Evolutionary conservation across 1,140 invertebrate genomes (phyloP), one percentile per base, ranked within the genome.

Genomic region (Diachasmimorpha longicaudata): DNA sequence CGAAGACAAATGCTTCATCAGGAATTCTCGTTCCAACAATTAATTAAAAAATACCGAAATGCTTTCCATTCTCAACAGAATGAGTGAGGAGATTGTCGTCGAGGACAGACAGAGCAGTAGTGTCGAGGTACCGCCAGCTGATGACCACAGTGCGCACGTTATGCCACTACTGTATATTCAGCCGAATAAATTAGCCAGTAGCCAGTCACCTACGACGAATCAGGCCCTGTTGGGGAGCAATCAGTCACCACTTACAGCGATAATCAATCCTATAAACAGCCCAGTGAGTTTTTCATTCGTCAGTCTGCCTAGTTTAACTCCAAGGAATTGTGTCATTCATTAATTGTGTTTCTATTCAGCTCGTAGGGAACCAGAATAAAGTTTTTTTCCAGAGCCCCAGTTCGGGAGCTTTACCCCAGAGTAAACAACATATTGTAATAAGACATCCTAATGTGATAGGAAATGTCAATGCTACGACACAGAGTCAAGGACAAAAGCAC

Each of bases 111-210:
- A 87, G 21, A 83, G 83, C 77, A 82, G 80, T 75, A 77, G 46
- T 16, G 71, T 71, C 0, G 82, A 85, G 14, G 58, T 79, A 5
- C 78, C 81, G 39, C 79, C 75, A 10, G 70, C 75, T 23, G 84
- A 85, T 16, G 84, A 82, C 11, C 23, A 84, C 13, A 79, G 84
- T 55, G 80, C 77, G n/a, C 78, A 82, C 66, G 86, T 88, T 46
- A 85, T 87, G 83, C 85, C 87, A 63, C 80, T 88, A 77, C 74
- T 89, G 72, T 89, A 88, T 48, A 85, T 88, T 66, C 86, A 85
- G 42, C 85, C 84, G 74, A 83, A 84, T 74, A 89, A 87, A 83
- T 39, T 87, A 16, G 82, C 84, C 63, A 67, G 85, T 16, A 80
- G 70, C 16, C 84, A 84, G 70, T 76, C 80, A 37, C 82, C 80